phyloP scores from a whole-genome alignment of 2,113 vertebrate species.

The Anarhynchus alexandrinus region DNA sequence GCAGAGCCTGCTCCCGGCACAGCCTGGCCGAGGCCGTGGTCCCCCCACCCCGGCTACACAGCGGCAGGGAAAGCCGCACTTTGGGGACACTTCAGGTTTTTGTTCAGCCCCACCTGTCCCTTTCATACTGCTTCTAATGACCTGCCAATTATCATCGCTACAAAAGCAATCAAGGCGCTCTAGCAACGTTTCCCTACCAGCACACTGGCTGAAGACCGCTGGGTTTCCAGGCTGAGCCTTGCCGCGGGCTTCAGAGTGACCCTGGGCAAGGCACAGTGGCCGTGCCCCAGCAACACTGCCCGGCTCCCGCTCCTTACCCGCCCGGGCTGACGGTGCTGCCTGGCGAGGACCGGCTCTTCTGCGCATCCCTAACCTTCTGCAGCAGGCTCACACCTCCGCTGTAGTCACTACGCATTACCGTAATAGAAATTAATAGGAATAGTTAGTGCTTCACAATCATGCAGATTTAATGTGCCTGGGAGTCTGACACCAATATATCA shows the following conservation, averaged over 20 bases:
- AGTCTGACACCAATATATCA: background rate
- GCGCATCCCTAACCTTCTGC: fast-evolving
- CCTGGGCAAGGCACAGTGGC: background rate
- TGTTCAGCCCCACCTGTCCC: background rate
- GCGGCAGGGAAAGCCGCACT: background rate
- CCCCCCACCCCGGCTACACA: background rate
- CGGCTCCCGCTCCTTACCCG: too few relatives aligned
- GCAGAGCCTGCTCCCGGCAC: background rate
- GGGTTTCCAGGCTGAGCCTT: background rate
- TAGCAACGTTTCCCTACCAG: too few relatives aligned
- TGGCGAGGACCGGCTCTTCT: fast-evolving
- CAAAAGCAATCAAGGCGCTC: background rate
- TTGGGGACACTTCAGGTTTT: fast-evolving
- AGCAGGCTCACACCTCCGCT: background rate
- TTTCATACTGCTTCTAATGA: background rate
- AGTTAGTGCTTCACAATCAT: background rate
- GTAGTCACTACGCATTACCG: background rate
- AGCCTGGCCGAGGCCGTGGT: background rate
- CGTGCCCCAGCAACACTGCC: too few relatives aligned
- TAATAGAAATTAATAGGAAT: background rate
- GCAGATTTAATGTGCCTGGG: background rate
- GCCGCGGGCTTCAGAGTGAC: background rate
- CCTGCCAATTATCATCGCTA: fast-evolving
- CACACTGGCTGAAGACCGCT: background rate
- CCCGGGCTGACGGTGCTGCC: fast-evolving